Base-by-base conservation (phyloP, 2,113 vertebrate species). In the Lophura nycthemera region DNA sequence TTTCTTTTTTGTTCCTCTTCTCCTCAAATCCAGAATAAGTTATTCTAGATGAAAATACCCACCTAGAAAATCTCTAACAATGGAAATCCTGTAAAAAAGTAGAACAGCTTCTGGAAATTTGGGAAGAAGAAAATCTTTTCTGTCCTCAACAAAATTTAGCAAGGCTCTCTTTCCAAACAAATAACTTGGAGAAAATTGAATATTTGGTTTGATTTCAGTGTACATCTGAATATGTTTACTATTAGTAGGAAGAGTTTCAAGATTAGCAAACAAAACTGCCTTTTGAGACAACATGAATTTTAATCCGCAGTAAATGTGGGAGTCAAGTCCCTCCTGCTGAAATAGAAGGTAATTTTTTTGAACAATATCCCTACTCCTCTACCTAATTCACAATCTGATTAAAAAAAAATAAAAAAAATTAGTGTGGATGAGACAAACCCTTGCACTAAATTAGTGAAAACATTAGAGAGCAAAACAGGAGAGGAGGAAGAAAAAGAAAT, bases 291-390 rank as follows among this genome's bases (percentile, higher is more conserved):
- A 20, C 21, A 87, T 22, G 20, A 66, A 89, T 91, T 87, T 76
- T 88, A 85, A 77, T 69, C 61, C 50, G 78, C 17, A 59, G 12
- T 85, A 78, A 91, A 75, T 7, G 13, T 63, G 8, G 56, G 36
- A 79, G 16, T 82, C 57, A 87, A 65, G 8, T 29, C 27, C 52
- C 52, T 54, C 27, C 18, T 76, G 24, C 18, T 56, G 34, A 89
- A 91, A 74, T 34, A 89, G 27, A 83, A 76, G 24, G 15, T 22
- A 67, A 65, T 78, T 83, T 94, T 94, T 83, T 70, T 52, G 32
- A 92, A 78, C 8, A 79, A 7, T 67, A 72, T 70, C 17, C 6
- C 29, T 90, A 27, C n/a, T 77, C 19, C 65, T 91, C 24, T 34
- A 71, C 57, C 7, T 56, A 66, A 60, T 54, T 92, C 18, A n/a